Evolutionary conservation across 2,888 invertebrate species (phyloP).

Genomic region (Apodemia mormo): DNA sequence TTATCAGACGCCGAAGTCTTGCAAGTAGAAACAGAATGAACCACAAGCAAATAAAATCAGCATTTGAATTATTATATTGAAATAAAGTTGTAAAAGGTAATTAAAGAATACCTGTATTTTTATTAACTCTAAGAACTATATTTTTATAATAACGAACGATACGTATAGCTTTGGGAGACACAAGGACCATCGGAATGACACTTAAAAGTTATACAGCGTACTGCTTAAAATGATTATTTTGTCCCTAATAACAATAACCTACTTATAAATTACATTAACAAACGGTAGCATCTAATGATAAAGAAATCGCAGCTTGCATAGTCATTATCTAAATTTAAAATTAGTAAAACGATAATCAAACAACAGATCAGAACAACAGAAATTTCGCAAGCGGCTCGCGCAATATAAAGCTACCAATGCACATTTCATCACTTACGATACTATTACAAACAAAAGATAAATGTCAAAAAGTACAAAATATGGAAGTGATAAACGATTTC

Average conservation of each 20-base stretch:
- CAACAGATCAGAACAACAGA: neutral
- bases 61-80: no score
- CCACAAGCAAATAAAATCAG: no score
- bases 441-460: neutral
- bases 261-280: neutral
- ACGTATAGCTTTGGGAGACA: neutral
- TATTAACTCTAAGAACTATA: no score
- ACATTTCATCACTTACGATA: neutral
- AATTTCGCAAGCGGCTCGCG: neutral
- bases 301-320: slow-evolving; percentile 5
- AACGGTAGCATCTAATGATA: neutral
- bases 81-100: no score
- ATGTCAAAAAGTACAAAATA: neutral
- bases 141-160: no score
- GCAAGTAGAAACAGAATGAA: no score
- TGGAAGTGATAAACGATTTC: no score
- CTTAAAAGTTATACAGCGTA: neutral
- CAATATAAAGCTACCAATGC: neutral
- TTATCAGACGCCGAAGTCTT: no score
- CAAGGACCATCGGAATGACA: neutral
- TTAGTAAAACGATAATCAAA: neutral
- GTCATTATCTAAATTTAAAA: neutral
- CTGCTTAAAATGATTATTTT: neutral
- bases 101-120: no score
- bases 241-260: neutral